A percentile compares a stretch with the other conserved stretches of the same genome.
Evolutionary conservation across 2,113 vertebrate species (phyloP).

Genomic region (Centrocercus urophasianus): DNA sequence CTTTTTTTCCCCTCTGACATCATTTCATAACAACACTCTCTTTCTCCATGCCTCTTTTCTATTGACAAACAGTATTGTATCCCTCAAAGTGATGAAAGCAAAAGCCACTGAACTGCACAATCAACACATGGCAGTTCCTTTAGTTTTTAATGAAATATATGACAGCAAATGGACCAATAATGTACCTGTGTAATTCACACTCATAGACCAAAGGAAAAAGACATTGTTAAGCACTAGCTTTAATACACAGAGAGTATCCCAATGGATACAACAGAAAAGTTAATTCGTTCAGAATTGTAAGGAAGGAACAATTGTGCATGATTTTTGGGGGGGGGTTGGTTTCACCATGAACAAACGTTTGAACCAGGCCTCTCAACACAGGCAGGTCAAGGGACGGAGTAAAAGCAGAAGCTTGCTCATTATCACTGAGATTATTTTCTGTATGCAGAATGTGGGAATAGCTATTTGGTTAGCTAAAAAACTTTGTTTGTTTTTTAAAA

Average conservation of each 20-base stretch:
- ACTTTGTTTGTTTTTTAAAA: not conserved
- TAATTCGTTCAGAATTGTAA: constrained; percentile 67
- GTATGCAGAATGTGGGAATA: constrained; percentile 46
- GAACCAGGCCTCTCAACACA: constrained; percentile 9
- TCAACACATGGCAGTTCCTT: constrained; percentile 42
- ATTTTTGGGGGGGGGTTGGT: not conserved
- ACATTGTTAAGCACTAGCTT: constrained; percentile 46
- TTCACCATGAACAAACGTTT: constrained; percentile 35
- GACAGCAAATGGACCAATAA: constrained; percentile 26
- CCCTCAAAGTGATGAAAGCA: constrained; percentile 9
- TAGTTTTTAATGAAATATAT: constrained; percentile 48
- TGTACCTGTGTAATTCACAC: constrained; percentile 33
- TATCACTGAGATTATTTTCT: constrained; percentile 5
- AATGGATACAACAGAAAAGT: constrained; percentile 64
- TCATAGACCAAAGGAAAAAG: constrained; percentile 36
- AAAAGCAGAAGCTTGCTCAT: constrained; percentile 9
- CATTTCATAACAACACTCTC: not conserved
- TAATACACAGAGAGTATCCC: constrained; percentile 59
- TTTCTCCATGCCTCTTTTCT: not conserved
- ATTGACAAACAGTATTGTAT: constrained; percentile 10
- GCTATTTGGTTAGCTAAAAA: constrained; percentile 28
- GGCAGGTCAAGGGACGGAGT: constrained; percentile 38
- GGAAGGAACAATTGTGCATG: constrained; percentile 44
- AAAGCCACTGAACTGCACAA: constrained; percentile 34
- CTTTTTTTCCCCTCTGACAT: not conserved